Evolutionary conservation across 2,797 vertebrate species (phyloP).

Genomic region (Tadarida brasiliensis): DNA sequence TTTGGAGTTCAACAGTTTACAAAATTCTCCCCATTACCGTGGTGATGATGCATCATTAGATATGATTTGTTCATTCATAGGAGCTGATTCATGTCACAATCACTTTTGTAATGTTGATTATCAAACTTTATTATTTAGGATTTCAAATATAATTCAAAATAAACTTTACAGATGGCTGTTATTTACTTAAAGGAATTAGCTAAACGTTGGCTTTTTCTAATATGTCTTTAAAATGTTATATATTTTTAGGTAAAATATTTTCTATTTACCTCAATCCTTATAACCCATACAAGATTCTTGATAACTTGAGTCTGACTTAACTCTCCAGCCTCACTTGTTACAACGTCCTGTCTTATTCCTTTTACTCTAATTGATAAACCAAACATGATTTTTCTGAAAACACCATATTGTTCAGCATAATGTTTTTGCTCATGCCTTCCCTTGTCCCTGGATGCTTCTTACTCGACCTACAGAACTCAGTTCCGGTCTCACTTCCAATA

Average conservation of each 20-base stretch:
- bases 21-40: not conserved
- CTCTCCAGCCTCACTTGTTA: not conserved
- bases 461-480: not conserved
- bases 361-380: not conserved
- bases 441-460: not conserved
- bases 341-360: not conserved
- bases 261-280: not conserved
- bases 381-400: not conserved
- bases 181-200: not conserved
- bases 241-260: slow-evolving; percentile 25
- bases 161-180: not conserved
- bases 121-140: not conserved
- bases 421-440: not conserved
- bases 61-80: not conserved
- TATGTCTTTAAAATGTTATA: not conserved
- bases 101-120: not conserved
- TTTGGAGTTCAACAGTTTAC: not conserved
- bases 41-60: not conserved
- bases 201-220: not conserved
- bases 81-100: not conserved
- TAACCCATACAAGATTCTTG: not conserved
- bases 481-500: not conserved
- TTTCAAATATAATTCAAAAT: slow-evolving; percentile 1
- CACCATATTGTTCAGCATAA: not conserved
- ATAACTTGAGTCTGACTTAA: not conserved